These are phyloP conservation scores for Caenorhabditis brenneri DNA, from an alignment of 1,140 invertebrate genomes.

Conservation along the genomic window DNA sequence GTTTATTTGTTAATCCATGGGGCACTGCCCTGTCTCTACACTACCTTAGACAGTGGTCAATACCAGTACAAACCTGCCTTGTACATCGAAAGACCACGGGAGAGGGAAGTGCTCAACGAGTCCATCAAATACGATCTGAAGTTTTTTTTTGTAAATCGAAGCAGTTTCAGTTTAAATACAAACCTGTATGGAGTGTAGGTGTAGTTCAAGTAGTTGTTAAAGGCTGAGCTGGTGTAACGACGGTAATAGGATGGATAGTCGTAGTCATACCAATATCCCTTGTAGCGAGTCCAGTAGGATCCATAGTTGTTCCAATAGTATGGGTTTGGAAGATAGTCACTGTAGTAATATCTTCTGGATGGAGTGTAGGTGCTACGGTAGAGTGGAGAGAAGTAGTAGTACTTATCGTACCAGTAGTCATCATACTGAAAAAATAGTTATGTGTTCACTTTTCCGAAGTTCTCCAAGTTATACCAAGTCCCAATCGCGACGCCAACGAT, in stretches of 20 bases:
- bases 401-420: slow-evolving; percentile 58
- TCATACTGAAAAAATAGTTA: slow-evolving; percentile 49
- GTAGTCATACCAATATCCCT: slow-evolving; percentile 58
- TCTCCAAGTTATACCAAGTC: slow-evolving; percentile 29
- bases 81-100: slow-evolving; percentile 53
- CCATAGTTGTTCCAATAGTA: slow-evolving; percentile 52
- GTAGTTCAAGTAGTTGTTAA: slow-evolving; percentile 46
- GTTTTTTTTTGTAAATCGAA: background rate
- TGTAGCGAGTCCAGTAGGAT: slow-evolving; percentile 54
- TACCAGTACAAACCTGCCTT: slow-evolving; percentile 49
- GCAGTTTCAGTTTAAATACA: background rate
- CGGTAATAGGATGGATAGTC: slow-evolving; percentile 55
- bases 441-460: background rate
- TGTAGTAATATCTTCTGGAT: slow-evolving; percentile 52
- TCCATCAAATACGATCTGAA: slow-evolving; percentile 52
- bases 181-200: slow-evolving; percentile 53
- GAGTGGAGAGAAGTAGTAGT: slow-evolving; percentile 57
- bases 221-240: slow-evolving; percentile 47
- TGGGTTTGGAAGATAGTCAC: slow-evolving; percentile 57
- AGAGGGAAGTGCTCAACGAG: slow-evolving; percentile 52
- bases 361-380: slow-evolving; percentile 51
- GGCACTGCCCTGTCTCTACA: slow-evolving; percentile 35
- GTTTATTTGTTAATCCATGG: background rate
- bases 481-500: slow-evolving; percentile 48
- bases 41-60: slow-evolving; percentile 34